Evolutionary conservation across 2,797 vertebrate genomes (phyloP).

Genomic region (Salarias fasciatus): DNA sequence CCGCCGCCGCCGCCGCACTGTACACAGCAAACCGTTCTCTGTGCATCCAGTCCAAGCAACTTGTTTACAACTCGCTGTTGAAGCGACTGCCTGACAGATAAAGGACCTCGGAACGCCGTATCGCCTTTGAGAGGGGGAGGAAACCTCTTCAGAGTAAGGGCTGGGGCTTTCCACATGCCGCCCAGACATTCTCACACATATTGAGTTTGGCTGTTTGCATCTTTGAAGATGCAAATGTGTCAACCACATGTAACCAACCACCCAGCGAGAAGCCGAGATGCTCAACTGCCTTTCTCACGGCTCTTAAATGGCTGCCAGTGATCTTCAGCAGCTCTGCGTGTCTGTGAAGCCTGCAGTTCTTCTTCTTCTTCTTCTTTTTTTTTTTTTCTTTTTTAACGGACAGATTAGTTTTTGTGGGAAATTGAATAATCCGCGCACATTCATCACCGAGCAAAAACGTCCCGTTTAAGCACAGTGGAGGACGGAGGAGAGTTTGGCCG

Average conservation of each 20-base stretch:
- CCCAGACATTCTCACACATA: slow-evolving; percentile 77
- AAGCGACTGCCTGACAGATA: slow-evolving; percentile 66
- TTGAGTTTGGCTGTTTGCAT: slow-evolving; percentile 76
- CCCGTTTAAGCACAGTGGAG: slow-evolving; percentile 52
- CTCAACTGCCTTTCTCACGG: slow-evolving; percentile 76
- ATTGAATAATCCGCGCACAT: slow-evolving; percentile 65
- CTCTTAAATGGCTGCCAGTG: slow-evolving; percentile 78
- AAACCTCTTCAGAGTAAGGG: slow-evolving; percentile 67
- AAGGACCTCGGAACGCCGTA: slow-evolving; percentile 54
- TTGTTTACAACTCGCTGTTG: slow-evolving; percentile 65
- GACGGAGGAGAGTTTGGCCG: slow-evolving; percentile 39
- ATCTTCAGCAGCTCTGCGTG: slow-evolving; percentile 58
- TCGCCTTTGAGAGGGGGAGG: slow-evolving; percentile 48
- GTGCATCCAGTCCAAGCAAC: slow-evolving; percentile 66
- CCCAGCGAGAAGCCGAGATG: slow-evolving; percentile 69
- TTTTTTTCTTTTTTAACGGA: slow-evolving; percentile 30
- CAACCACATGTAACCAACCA: slow-evolving; percentile 79
- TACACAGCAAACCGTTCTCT: slow-evolving; percentile 36
- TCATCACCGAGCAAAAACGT: slow-evolving; percentile 50
- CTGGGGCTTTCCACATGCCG: slow-evolving; percentile 74
- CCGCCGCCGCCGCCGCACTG: slow-evolving; percentile 14
- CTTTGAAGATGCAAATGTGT: slow-evolving; percentile 83
- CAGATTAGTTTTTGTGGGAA: slow-evolving; percentile 63
- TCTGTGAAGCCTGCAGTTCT: slow-evolving; percentile 51
- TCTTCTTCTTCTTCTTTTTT: slow-evolving; percentile 34